Percentiles rank a stretch among this genome's conserved stretches.
These are phyloP conservation scores for Erynnis tages DNA, from an alignment of 2,888 invertebrate species.

Conservation along the genomic window DNA sequence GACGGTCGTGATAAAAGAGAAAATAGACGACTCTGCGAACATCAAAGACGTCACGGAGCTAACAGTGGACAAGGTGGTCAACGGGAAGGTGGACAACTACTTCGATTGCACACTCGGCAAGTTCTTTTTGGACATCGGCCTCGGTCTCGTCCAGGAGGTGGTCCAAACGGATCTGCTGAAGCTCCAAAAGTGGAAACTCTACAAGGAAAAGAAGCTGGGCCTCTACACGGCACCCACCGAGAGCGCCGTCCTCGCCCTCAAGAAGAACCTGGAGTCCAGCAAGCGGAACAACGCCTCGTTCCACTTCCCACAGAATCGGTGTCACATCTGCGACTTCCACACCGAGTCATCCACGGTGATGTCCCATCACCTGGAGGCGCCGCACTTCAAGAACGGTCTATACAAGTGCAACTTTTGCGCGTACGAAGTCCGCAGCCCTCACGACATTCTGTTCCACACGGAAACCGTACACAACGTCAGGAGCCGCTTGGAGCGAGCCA, in stretches of 20 bases:
- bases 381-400: constrained; percentile 93
- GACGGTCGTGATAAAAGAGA: constrained; percentile 77
- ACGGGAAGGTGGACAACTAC: constrained; percentile 84
- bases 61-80: constrained; percentile 48
- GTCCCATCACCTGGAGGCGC: constrained; percentile 94
- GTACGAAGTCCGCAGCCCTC: constrained; percentile 90
- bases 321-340: constrained; percentile 94
- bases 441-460: constrained; percentile 95
- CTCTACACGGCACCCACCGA: constrained; percentile 86
- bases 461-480: constrained; percentile 93
- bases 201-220: constrained; percentile 83
- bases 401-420: constrained; percentile 93
- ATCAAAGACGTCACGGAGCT: constrained; percentile 71
- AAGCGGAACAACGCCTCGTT: constrained; percentile 93
- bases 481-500: constrained; percentile 91
- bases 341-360: constrained; percentile 92
- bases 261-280: constrained; percentile 92
- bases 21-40: constrained; percentile 73
- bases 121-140: constrained; percentile 95
- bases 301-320: constrained; percentile 88
- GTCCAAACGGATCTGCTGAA: constrained; percentile 95
- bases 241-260: constrained; percentile 89
- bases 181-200: constrained; percentile 92
- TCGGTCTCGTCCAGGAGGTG: constrained; percentile 94
- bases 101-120: constrained; percentile 94